Evolutionary conservation across 2,888 invertebrate genomes (phyloP).

Genomic region (Ecliptopera silaceata): DNA sequence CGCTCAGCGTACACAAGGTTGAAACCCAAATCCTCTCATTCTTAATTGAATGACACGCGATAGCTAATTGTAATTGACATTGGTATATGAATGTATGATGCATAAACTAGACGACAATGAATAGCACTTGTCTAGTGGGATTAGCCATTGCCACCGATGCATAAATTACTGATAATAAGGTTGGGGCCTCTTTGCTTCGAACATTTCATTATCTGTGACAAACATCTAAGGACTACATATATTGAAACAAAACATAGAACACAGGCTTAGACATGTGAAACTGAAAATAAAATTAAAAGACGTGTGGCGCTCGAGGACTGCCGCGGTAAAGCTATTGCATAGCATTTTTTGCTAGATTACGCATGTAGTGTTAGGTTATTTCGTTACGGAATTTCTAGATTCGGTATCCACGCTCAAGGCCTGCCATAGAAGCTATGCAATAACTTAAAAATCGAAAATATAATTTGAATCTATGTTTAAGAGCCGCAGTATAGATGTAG

Average conservation of each 20-base stretch:
- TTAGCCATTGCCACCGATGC: slow-evolving; percentile 21
- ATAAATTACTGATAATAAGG: slow-evolving; percentile 26
- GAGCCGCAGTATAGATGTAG: too few species aligned
- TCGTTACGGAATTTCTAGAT: too few species aligned
- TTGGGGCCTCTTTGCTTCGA: slow-evolving; percentile 6
- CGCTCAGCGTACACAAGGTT: neutral
- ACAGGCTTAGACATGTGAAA: too few species aligned
- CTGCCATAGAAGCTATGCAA: too few species aligned
- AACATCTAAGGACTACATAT: neutral
- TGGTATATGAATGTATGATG: slow-evolving; percentile 20
- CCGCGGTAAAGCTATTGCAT: too few species aligned
- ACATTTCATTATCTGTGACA: neutral
- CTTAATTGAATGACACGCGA: slow-evolving; percentile 15
- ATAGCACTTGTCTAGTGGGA: slow-evolving; percentile 20
- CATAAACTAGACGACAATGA: slow-evolving; percentile 33
- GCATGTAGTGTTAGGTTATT: too few species aligned
- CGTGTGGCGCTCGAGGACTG: too few species aligned
- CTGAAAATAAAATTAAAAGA: too few species aligned
- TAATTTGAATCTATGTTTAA: too few species aligned
- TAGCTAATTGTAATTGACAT: slow-evolving; percentile 22
- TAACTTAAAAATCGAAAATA: too few species aligned
- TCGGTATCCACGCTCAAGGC: too few species aligned
- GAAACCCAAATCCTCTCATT: slow-evolving; percentile 3
- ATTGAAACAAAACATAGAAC: neutral
- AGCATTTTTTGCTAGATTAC: too few species aligned